These are phyloP conservation scores for Dipus sagitta DNA, from an alignment of 2,797 vertebrate genomes.

Conservation along the genomic window DNA sequence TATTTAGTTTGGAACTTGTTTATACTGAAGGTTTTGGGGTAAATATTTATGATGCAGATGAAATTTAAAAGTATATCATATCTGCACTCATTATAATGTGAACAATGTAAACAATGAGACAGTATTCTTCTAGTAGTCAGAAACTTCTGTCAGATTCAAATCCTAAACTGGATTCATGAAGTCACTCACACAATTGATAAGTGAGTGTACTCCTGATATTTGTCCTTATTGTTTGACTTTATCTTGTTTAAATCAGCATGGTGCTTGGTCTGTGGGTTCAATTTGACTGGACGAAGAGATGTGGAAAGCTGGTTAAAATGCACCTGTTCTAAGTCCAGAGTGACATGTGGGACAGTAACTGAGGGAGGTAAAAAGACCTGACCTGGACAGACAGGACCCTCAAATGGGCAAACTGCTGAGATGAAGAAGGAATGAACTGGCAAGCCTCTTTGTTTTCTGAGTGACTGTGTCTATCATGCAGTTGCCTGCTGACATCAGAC, in stretches of 20 bases:
- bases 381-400: background rate
- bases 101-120: background rate
- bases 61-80: background rate
- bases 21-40: constrained; percentile 18
- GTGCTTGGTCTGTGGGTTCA: background rate
- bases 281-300: background rate
- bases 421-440: background rate
- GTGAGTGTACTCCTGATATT: background rate
- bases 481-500: background rate
- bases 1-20: background rate
- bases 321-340: background rate
- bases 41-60: constrained; percentile 35
- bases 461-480: background rate
- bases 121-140: background rate
- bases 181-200: background rate
- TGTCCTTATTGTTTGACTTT: background rate
- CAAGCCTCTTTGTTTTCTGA: background rate
- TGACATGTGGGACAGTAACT: background rate
- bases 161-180: background rate
- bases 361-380: too few species aligned
- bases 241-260: background rate
- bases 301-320: background rate
- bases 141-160: background rate
- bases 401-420: background rate
- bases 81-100: background rate